phyloP scores from a whole-genome alignment of 2,797 vertebrate species.

The Odontamblyopus lacepedii region DNA sequence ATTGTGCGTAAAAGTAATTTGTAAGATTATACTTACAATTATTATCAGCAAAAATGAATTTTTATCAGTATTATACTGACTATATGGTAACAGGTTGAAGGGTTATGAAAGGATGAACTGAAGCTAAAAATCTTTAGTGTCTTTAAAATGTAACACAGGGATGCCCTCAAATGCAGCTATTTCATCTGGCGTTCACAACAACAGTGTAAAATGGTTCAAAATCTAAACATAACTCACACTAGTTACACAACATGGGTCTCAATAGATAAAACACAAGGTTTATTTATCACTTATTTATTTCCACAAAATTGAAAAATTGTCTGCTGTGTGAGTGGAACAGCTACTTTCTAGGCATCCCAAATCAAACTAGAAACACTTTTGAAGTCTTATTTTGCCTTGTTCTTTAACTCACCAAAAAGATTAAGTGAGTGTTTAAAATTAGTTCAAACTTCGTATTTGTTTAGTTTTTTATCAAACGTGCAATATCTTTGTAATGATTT shows the following conservation, averaged over 20 bases:
- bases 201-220: conserved; percentile 5
- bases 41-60: conserved; percentile 71
- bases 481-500: conserved; percentile 79
- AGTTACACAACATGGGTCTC: conserved; percentile 36
- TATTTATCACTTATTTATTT: conserved; percentile 8
- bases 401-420: conserved; percentile 45
- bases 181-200: conserved; percentile 38
- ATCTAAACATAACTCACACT: conserved; percentile 16
- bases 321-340: conserved; percentile 50
- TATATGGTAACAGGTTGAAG: conserved; percentile 80
- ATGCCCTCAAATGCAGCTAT: conserved; percentile 65
- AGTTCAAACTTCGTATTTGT: conserved; percentile 55
- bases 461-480: conserved; percentile 69
- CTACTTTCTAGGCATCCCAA: conserved; percentile 55
- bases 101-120: conserved; percentile 52
- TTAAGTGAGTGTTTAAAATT: conserved; percentile 54
- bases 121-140: conserved; percentile 56
- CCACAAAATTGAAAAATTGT: conserved; percentile 9
- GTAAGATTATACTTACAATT: conserved; percentile 84
- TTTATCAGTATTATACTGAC: conserved; percentile 86
- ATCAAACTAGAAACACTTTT: conserved; percentile 35
- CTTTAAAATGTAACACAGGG: conserved; percentile 49
- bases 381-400: conserved; percentile 56
- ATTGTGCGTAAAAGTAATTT: conserved; percentile 89
- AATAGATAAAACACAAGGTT: conserved; percentile 14